Base-by-base conservation (phyloP, 53 echinoderm and acorn worm genomes). In the Stichopus horrens region DNA sequence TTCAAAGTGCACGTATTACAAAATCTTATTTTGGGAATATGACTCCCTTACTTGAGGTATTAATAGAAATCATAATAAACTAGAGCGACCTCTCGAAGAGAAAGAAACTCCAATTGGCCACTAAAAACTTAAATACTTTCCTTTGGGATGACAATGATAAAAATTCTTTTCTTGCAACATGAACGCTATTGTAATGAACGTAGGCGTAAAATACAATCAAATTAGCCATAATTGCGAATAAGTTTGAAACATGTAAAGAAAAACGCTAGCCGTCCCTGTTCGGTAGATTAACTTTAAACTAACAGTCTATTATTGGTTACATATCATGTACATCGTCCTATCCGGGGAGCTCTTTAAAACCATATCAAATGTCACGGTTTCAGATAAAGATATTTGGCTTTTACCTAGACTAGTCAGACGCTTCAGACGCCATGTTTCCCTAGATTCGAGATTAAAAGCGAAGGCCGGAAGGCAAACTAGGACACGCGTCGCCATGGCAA, bases 401-500 rank as follows among this genome's bases (percentile, higher is more conserved):
- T 81, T 81, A 81, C 81, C 81, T 81, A 81, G 81, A 81, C 81
- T 18, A 18, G 21, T 57, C 57, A 81, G 81, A 81, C 81, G 22
- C 57, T 58, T 18, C 81, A 56, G 81, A 81, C 81, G 81, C 81
- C 81, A 81, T 81, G 81, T 81, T 81, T 81, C 81, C 81, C 81
- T 57, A 81, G 58, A 81, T 81, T 81, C 81, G 57, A 81, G 81
- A 81, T 81, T 81, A 56, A 81, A 57, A 81, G 81, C 81, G 81
- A 81, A 81, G 58, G 81, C 57, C 56, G 81, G 81, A 81, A 81
- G 81, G 58, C 81, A 57, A 81, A 81, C 81, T 81, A 81, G 81
- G 81, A 55, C 81, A 81, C 81, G 81, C 81, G 81, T 81, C 81
- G 81, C 58, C 81, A 81, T 81, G 21, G 81, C 81, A 81, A 81